Conservation (phyloP, 1,140 invertebrate species). For the Prorops nasuta region DNA sequence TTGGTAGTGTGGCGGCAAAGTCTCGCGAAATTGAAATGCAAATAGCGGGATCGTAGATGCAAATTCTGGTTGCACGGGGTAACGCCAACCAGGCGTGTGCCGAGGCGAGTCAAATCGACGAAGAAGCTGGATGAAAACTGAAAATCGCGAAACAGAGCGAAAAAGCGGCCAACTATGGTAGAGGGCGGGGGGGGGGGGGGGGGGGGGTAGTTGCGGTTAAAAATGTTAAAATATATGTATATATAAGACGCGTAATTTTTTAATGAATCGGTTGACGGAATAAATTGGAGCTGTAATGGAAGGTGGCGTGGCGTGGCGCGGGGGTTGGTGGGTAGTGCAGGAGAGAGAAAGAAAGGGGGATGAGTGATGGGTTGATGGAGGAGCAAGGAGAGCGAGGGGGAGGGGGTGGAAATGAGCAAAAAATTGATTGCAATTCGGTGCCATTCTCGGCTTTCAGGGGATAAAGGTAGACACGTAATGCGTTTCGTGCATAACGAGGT, state of each 20-base stretch:
- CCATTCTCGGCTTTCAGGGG: slow-evolving; percentile 42
- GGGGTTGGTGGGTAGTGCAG: not conserved
- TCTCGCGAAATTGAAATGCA: slow-evolving; percentile 55
- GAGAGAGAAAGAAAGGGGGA: not conserved
- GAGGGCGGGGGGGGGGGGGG: too few species aligned
- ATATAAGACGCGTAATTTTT: too few species aligned
- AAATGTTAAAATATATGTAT: too few species aligned
- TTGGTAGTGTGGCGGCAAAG: too few species aligned
- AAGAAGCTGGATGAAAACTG: too few species aligned
- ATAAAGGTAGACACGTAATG: slow-evolving; percentile 44
- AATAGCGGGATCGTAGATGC: slow-evolving; percentile 53
- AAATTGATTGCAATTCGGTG: slow-evolving; percentile 51
- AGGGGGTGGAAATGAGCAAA: slow-evolving; percentile 33
- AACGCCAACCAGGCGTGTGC: slow-evolving; percentile 39
- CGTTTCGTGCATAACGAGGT: slow-evolving; percentile 44
- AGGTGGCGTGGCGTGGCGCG: too few species aligned
- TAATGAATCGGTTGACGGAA: too few species aligned
- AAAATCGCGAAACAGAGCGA: too few species aligned
- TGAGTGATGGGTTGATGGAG: slow-evolving; percentile 3
- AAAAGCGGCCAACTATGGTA: too few species aligned
- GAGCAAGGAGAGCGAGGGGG: slow-evolving; percentile 5
- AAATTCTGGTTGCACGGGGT: slow-evolving; percentile 52
- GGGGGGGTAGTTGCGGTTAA: too few species aligned
- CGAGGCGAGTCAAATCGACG: too few species aligned
- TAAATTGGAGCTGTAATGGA: too few species aligned